Evolutionary conservation across 2,888 invertebrate species (phyloP).

Genomic region (Pardosa pseudoannulata): DNA sequence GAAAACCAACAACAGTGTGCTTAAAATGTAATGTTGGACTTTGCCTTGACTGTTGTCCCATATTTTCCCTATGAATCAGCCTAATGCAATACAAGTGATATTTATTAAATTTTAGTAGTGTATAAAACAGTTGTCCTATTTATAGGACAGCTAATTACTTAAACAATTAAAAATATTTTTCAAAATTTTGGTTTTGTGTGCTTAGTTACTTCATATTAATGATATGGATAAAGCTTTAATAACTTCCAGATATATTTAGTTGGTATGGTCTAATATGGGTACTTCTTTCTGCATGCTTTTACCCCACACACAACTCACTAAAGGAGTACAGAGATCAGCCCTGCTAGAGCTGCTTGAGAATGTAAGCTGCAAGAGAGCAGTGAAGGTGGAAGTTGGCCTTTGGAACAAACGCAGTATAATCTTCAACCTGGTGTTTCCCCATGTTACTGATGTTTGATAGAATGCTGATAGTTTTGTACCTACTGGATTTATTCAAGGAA

Average conservation of each 20-base stretch:
- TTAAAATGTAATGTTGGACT: background rate
- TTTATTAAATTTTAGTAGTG: background rate
- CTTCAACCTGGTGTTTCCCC: too few species aligned
- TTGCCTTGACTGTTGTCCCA: background rate
- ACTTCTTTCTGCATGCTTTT: too few species aligned
- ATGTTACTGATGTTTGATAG: too few species aligned
- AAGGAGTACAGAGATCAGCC: too few species aligned
- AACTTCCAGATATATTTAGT: background rate
- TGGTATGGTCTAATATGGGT: background rate
- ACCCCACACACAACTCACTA: too few species aligned
- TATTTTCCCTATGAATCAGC: background rate
- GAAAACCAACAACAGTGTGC: background rate
- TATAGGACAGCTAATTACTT: background rate
- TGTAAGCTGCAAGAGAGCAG: too few species aligned
- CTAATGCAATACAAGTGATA: background rate
- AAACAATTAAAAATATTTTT: background rate
- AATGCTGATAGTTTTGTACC: too few species aligned
- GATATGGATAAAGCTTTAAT: too few species aligned
- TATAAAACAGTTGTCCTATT: background rate
- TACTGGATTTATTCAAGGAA: too few species aligned
- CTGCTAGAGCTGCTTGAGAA: too few species aligned
- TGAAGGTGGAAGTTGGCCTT: too few species aligned
- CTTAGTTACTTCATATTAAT: background rate
- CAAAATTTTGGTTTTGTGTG: background rate
- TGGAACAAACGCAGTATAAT: too few species aligned